Base-by-base conservation (phyloP, 2,797 vertebrate species). In the Coregonus suidteri region DNA sequence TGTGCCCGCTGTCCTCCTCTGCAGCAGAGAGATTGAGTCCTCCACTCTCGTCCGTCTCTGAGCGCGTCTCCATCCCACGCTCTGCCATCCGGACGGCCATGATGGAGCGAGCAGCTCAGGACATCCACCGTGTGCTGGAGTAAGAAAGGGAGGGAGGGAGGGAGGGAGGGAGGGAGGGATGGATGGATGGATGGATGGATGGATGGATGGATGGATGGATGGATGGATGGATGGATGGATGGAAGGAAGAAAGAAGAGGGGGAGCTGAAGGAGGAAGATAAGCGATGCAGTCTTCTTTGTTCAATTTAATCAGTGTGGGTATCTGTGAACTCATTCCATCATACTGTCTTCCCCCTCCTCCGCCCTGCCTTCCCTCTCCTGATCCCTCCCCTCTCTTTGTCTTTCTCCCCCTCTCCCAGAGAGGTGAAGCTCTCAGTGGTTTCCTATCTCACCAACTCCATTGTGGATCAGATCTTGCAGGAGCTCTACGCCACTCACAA, bases 381-480 rank as follows among this genome's bases (percentile, higher is more conserved):
- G 16, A 18, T 59, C 56, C 56, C 56, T 56, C 54, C 16, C 18
- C 54, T n/a, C 54, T 56, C 16, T n/a, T n/a, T 56, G 4, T n/a
- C 54, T 56, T 4, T n/a, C 54, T 56, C 54, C 18, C 54, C n/a
- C 34, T 34, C 18, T 20, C 14, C n/a, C 15, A 98, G 97, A 69
- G 96, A 97, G 85, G 96, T 97, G 89, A 97, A 98, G 90, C 89
- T 98, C 67, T 96, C 96, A 0, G 96, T 97, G 0, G 96, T 98
- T 79, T 97, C 97, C 14, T 97, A 96, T 85, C 92, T 98, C 87
- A 98, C 96, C 81, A 97, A 96, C 90, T 96, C 96, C 47, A 96
- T 97, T 5, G 95, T 97, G 88, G 97, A 97, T 35, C 96, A 98
- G 92, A 96, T 98, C 80, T 92, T 98, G 0, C 96, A 97, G 71